Evolutionary conservation across 2,113 vertebrate genomes (phyloP).

Genomic region (Gymnobelideus leadbeateri): DNA sequence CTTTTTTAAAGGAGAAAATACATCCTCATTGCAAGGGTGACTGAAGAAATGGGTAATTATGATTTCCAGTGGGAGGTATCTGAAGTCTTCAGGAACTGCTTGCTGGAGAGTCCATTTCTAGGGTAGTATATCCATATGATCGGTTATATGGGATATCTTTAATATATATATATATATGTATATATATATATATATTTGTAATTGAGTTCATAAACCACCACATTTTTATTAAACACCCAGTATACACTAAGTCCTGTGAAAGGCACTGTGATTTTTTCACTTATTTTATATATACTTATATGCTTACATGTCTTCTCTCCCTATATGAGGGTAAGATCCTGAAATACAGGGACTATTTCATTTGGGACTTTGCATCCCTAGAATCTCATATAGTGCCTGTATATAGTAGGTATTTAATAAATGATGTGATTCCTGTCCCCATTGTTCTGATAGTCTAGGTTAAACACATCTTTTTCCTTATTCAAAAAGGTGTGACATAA

Average conservation of each 20-base stretch:
- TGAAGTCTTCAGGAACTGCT: neutral
- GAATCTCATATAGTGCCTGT: neutral
- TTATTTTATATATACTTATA: neutral
- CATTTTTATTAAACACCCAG: constrained; percentile 7
- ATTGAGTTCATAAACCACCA: neutral
- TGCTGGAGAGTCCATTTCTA: neutral
- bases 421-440: neutral
- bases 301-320: neutral
- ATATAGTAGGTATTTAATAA: neutral
- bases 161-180: too few species aligned
- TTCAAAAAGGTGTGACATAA: neutral
- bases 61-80: neutral
- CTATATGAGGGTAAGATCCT: neutral
- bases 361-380: neutral
- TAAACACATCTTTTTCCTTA: neutral
- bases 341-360: neutral
- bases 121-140: neutral
- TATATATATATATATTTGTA: too few species aligned
- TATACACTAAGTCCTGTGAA: neutral
- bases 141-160: neutral
- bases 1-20: neutral
- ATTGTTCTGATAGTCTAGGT: neutral
- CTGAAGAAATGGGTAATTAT: neutral
- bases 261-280: neutral
- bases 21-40: neutral